Evolutionary conservation across 1,140 invertebrate species (phyloP).

Genomic region (Anadara kagoshimensis): DNA sequence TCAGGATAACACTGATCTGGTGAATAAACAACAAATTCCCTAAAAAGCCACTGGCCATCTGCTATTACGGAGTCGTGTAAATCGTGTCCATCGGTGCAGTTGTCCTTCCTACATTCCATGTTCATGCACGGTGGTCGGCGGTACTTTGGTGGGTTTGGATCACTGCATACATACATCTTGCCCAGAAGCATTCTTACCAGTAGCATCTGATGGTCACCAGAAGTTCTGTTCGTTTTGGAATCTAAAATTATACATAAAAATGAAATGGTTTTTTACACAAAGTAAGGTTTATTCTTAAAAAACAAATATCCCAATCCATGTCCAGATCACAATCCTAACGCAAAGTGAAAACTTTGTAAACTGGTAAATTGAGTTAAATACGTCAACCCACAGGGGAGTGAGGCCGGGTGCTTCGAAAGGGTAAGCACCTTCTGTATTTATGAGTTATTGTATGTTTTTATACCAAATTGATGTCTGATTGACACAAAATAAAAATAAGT

Average conservation of each 20-base stretch:
- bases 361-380: no score
- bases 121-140: conserved; percentile 40
- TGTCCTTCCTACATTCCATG: conserved; percentile 9
- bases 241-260: neutral
- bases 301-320: no score
- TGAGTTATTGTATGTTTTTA: no score
- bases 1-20: conserved; percentile 50
- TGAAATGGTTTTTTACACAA: no score
- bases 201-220: conserved; percentile 38
- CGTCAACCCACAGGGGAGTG: no score
- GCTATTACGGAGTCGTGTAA: conserved; percentile 46
- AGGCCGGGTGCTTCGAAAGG: no score
- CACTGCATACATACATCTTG: conserved; percentile 32
- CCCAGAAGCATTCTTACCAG: conserved; percentile 44
- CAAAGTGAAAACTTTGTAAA: no score
- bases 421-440: no score
- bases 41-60: conserved; percentile 47
- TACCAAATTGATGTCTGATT: no score
- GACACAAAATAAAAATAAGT: no score
- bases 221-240: conserved; percentile 28
- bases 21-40: conserved; percentile 58
- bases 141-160: conserved; percentile 36
- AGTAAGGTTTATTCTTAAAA: no score
- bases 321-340: no score
- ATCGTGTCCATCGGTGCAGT: conserved; percentile 20